phyloP scores from a whole-genome alignment of 2,797 vertebrate genomes.

The Pseudocheirus occidentalis region DNA sequence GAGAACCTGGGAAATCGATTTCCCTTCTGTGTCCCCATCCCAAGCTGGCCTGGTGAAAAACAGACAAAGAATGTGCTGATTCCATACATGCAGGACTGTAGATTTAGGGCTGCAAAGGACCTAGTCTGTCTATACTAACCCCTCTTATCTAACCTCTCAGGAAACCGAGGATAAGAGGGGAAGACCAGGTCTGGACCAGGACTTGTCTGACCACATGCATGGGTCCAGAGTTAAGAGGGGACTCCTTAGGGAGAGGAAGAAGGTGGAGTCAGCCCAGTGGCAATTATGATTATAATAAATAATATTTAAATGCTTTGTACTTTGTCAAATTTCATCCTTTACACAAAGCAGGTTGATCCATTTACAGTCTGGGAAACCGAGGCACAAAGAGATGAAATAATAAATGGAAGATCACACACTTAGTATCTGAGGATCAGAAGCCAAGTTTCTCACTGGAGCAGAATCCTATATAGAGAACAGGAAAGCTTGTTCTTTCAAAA shows the following conservation, averaged over 20 bases:
- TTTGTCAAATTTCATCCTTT: neutral
- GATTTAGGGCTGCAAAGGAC: neutral
- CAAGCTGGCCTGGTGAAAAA: neutral
- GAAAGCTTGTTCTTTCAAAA: neutral
- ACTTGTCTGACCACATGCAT: neutral
- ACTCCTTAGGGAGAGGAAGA: neutral
- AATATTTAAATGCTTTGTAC: neutral
- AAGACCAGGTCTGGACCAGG: neutral
- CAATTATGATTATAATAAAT: neutral
- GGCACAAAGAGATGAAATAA: neutral
- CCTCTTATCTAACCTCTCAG: neutral
- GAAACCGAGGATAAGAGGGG: neutral
- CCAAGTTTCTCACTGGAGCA: neutral
- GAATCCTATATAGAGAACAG: neutral
- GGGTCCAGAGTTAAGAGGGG: neutral
- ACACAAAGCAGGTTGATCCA: neutral
- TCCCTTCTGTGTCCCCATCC: neutral
- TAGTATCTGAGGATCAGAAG: neutral
- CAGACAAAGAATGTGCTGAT: neutral
- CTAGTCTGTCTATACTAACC: neutral
- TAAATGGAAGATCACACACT: neutral
- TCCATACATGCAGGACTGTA: neutral
- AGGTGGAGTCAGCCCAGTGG: neutral
- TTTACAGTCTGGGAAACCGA: slow-evolving; percentile 20
- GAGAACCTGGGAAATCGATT: slow-evolving; percentile 3